Conservation (phyloP, 35 echinoderm and acorn worm species). For the Ptychodera flava region DNA sequence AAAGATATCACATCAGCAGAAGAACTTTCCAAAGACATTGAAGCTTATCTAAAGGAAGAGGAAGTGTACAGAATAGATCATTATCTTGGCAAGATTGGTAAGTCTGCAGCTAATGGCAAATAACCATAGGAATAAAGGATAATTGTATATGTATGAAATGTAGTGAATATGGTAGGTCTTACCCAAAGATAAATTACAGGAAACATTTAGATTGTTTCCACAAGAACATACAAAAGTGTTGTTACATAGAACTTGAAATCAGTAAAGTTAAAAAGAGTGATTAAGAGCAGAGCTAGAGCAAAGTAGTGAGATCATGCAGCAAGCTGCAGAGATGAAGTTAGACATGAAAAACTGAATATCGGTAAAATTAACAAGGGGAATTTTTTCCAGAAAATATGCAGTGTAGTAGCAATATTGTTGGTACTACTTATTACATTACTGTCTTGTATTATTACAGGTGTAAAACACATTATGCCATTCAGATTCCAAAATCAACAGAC, state of each 20-base stretch:
- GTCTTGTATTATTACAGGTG: no score
- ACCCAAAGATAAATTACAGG: no score
- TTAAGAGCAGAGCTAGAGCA: not conserved
- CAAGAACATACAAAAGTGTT: not conserved
- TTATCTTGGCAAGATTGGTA: slow-evolving; percentile 94
- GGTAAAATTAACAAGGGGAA: no score
- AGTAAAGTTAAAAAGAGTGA: not conserved
- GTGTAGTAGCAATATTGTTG: no score
- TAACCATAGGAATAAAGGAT: not conserved
- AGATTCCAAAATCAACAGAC: slow-evolving; percentile 34
- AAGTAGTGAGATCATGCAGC: not conserved
- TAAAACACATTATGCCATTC: slow-evolving; percentile 80
- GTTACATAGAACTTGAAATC: not conserved
- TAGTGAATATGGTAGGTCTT: not conserved
- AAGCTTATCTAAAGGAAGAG: slow-evolving; percentile 62
- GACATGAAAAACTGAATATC: no score
- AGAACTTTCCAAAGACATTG: slow-evolving; percentile 50
- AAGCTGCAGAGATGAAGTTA: not conserved
- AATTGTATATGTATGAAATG: not conserved
- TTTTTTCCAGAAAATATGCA: no score
- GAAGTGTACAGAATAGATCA: slow-evolving; percentile 98
- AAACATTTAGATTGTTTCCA: no score
- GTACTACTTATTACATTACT: no score
- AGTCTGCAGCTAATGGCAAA: not conserved
- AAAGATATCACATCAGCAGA: slow-evolving; percentile 57